phyloP scores from a whole-genome alignment of 2,113 vertebrate species.

The Nipponia nippon region DNA sequence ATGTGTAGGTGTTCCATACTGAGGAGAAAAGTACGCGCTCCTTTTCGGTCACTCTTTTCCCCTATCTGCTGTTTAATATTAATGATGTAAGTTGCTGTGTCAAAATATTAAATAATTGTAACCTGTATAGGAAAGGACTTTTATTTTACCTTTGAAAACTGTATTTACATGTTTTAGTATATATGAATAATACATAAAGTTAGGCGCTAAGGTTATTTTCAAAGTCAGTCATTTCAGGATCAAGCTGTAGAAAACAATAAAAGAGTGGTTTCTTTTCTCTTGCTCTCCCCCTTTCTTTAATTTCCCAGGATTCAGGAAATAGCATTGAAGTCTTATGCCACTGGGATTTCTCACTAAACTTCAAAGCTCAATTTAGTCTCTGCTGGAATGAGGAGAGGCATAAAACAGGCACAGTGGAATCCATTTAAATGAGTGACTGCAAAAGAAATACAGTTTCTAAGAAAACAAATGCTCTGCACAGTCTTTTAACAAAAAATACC shows the following conservation, averaged over 20 bases:
- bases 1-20: not conserved
- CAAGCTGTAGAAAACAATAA: not conserved
- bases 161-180: constrained; percentile 42
- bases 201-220: constrained; percentile 36
- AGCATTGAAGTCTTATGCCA: not conserved
- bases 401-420: constrained; percentile 8
- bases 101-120: constrained; percentile 40
- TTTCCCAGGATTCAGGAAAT: constrained; percentile 1
- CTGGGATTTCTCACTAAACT: constrained; percentile 40
- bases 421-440: constrained; percentile 29
- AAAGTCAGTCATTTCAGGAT: constrained; percentile 31
- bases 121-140: constrained; percentile 2
- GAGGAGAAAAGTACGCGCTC: not conserved
- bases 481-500: not conserved
- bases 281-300: not conserved
- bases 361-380: constrained; percentile 58
- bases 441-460: not conserved
- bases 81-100: constrained; percentile 10
- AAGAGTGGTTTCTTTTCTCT: not conserved
- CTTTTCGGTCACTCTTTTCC: not conserved
- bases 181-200: constrained; percentile 60
- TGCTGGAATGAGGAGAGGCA: constrained; percentile 20
- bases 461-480: not conserved
- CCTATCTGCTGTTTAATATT: constrained; percentile 25
- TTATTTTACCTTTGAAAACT: constrained; percentile 56